Evolutionary conservation across 1,140 invertebrate species (phyloP).

Genomic region (Zaprionus taronus): DNA sequence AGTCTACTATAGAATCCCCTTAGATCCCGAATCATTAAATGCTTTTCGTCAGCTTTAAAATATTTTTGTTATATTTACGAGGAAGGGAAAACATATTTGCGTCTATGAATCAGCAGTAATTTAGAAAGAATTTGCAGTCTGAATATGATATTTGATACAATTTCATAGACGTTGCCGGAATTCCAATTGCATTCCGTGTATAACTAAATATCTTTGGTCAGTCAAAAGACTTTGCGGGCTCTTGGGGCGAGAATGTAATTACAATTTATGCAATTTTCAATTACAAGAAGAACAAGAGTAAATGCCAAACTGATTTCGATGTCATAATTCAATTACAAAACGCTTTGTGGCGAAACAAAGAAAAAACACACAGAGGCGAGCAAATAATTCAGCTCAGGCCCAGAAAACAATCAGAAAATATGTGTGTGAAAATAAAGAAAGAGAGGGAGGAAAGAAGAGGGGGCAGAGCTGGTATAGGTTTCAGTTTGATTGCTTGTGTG

Average conservation of each 20-base stretch:
- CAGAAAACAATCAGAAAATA: conserved; percentile 52
- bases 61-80: not conserved
- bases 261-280: conserved; percentile 72
- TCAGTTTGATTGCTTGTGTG: conserved; percentile 66
- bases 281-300: conserved; percentile 62
- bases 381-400: conserved; percentile 47
- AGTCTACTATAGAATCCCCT: conserved; percentile 40
- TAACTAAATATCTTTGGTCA: not conserved
- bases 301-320: conserved; percentile 39
- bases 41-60: not conserved
- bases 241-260: conserved; percentile 60
- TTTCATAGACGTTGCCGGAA: not conserved
- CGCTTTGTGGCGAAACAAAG: conserved; percentile 38
- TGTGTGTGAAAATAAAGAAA: conserved; percentile 28
- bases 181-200: not conserved
- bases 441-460: not conserved
- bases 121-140: not conserved
- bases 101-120: not conserved
- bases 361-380: conserved; percentile 10
- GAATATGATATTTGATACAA: not conserved
- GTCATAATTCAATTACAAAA: conserved; percentile 70
- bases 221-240: not conserved
- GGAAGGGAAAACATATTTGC: not conserved
- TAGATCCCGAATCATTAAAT: not conserved
- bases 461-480: conserved; percentile 15